These are phyloP conservation scores for Atherinosoma microstoma DNA, from an alignment of 2,797 vertebrate genomes.

Conservation along the genomic window DNA sequence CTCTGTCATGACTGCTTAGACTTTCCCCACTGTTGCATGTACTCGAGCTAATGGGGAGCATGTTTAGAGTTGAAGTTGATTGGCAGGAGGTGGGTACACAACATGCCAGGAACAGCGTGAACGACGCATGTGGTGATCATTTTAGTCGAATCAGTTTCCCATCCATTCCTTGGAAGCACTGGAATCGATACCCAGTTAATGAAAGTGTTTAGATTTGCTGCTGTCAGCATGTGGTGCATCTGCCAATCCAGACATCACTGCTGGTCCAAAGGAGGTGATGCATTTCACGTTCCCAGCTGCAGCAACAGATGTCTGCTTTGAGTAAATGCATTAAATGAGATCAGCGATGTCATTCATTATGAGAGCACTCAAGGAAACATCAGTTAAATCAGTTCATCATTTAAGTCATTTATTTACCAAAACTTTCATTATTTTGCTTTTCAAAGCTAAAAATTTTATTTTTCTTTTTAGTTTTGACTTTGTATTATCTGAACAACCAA, in stretches of 20 bases:
- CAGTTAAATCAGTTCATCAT: neutral
- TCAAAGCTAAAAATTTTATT: too few species aligned
- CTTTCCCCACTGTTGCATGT: conserved; percentile 2
- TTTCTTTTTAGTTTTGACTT: too few species aligned
- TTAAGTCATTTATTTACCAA: neutral
- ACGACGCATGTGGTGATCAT: too few species aligned
- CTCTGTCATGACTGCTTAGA: conserved; percentile 11
- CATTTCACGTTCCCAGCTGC: conserved; percentile 17
- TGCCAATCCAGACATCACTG: conserved; percentile 1
- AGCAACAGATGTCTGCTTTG: conserved; percentile 7
- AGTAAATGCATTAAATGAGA: neutral
- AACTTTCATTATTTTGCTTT: neutral
- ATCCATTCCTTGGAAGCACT: neutral
- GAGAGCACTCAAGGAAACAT: neutral
- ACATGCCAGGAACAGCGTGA: neutral
- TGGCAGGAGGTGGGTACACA: neutral
- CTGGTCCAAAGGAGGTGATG: conserved; percentile 4
- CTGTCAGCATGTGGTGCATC: conserved; percentile 5
- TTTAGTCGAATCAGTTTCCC: neutral
- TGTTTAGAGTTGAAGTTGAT: conserved; percentile 17
- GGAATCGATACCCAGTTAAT: neutral
- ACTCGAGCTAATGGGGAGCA: conserved; percentile 21
- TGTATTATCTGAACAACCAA: too few species aligned
- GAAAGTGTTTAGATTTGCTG: neutral
- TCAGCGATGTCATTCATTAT: neutral